These are phyloP conservation scores for Dicroscelio sp. DNA, from an alignment of 2,888 invertebrate genomes.

Conservation along the genomic window DNA sequence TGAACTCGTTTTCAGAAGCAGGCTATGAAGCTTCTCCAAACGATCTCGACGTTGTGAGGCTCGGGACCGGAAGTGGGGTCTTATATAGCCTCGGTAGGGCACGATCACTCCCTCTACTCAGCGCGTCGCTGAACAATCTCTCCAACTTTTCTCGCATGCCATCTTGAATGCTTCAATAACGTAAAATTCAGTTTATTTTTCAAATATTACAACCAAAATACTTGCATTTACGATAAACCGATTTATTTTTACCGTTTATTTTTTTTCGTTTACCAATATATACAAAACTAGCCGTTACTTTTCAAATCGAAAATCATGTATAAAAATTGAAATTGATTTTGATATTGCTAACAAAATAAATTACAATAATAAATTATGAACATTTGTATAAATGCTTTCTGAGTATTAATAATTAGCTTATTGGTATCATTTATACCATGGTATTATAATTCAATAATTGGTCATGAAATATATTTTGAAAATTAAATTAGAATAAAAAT, in stretches of 20 bases:
- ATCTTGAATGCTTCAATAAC: conserved; percentile 56
- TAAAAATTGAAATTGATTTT: no score
- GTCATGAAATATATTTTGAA: background rate
- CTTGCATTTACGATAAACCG: background rate
- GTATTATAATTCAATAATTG: no score
- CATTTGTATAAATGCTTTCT: no score
- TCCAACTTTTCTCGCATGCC: conserved; percentile 1
- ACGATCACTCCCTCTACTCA: conserved; percentile 60
- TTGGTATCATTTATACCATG: no score
- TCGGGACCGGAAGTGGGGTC: conserved; percentile 39
- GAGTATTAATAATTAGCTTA: no score
- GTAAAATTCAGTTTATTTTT: background rate
- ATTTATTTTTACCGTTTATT: background rate
- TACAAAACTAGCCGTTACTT: no score
- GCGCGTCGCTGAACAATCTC: conserved; percentile 62
- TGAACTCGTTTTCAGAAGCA: conserved; percentile 72
- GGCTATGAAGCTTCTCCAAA: conserved; percentile 77
- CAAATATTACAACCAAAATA: background rate
- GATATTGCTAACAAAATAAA: no score
- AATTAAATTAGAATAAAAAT: background rate
- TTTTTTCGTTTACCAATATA: no score
- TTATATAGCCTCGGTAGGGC: conserved; percentile 69
- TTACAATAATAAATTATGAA: no score
- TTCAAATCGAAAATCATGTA: no score
- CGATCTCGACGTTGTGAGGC: conserved; percentile 64